These are phyloP conservation scores for Lampris megalopsis DNA, from an alignment of 2,113 vertebrate species.

Conservation along the genomic window DNA sequence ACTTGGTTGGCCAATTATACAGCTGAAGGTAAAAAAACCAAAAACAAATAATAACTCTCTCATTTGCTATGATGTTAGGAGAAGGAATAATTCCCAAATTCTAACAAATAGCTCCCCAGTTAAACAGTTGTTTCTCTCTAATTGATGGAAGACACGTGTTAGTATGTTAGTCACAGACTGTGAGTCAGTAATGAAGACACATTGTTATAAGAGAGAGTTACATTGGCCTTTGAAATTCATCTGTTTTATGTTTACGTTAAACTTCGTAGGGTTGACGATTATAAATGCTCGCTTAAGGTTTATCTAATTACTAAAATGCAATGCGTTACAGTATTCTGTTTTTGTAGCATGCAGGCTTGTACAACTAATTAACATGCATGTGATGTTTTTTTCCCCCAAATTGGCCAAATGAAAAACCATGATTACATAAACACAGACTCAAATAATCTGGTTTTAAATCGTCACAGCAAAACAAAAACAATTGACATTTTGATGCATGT, in stretches of 20 bases:
- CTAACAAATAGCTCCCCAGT: conserved; percentile 10
- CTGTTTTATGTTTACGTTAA: background rate
- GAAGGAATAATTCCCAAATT: conserved; percentile 10
- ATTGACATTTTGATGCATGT: no score
- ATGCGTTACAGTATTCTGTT: no score
- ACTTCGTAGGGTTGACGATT: background rate
- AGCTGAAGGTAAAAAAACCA: background rate
- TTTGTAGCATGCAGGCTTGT: background rate
- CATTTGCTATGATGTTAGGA: background rate
- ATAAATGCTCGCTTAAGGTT: background rate
- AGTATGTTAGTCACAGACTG: conserved; percentile 7
- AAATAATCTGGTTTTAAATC: no score
- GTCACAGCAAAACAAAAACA: no score
- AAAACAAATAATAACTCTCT: background rate
- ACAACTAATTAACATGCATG: background rate
- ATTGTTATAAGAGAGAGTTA: background rate
- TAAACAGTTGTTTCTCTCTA: conserved; percentile 5
- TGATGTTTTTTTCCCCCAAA: background rate
- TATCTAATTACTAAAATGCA: background rate
- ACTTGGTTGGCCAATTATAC: background rate
- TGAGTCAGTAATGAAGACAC: conserved; percentile 8
- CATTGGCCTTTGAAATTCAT: background rate
- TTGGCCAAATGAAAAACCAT: no score
- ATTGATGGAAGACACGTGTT: conserved; percentile 11
- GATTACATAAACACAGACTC: no score